Evolutionary conservation across 2,888 invertebrate species (phyloP), one percentile per base, ranked within the genome.

Genomic region (Argynnis bischoffii): DNA sequence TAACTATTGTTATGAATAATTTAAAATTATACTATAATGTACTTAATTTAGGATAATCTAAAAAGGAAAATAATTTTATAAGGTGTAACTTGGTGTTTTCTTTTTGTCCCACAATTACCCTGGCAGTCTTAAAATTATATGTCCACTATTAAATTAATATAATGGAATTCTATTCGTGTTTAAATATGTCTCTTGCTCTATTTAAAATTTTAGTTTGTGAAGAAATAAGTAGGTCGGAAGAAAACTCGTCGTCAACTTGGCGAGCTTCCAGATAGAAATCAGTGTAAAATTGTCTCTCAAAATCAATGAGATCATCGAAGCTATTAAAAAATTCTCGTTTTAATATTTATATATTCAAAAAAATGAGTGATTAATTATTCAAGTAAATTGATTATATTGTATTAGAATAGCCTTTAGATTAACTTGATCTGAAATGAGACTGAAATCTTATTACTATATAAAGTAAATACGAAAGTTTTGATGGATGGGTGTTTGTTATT

Each of bases 1-100:
- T 88, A 88, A 87, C 86, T 88, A 87, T 86, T 90, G 92, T 92
- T 91, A 91, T 86, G 84, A 83, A 83, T 89, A 89, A 88, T 84
- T 84, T 87, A 85, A 85, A 87, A 87, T 81, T 86, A 88, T 86
- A 88, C 77, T 89, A 79, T 85, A 85, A 81, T 85, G 88, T 92
- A 92, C 88, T 89, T 90, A 90, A 87, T 86, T 84, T 87, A 92
- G 86, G 87, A 81, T 91, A 90, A 83, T 86, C 77, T 90, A 86
- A 90, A 89, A 84, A 81, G 86, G 81, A 88, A 88, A 90, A 90
- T 89, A 90, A 91, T 90, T 84, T 85, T 88, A 78, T 90, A 91
- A 90, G 90, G 85, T 82, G 86, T 79, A 81, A 68, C 65, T 64
- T 72, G 57, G 67, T 74, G 76, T 84, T 82, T 80, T 81, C 77